These are phyloP conservation scores for Sminthurides aquaticus DNA, from an alignment of 2,888 invertebrate species.

Conservation along the genomic window DNA sequence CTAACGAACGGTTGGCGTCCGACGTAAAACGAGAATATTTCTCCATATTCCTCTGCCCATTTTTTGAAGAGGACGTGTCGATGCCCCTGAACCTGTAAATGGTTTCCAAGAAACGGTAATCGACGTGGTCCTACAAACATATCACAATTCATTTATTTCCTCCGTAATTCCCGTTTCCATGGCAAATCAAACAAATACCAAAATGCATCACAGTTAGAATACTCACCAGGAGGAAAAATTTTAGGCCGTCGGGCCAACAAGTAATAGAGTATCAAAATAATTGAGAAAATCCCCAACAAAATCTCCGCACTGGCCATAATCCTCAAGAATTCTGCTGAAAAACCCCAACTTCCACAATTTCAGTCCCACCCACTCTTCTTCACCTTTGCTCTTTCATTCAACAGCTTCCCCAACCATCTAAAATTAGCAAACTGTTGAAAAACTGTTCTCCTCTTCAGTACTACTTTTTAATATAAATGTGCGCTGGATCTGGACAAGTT, in stretches of 20 bases:
- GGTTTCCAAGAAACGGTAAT: constrained; percentile 27
- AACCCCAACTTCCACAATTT: too few species aligned
- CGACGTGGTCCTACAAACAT: constrained; percentile 24
- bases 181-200: not conserved
- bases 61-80: constrained; percentile 9
- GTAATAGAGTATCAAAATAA: not conserved
- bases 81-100: constrained; percentile 6
- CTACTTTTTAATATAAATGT: too few species aligned
- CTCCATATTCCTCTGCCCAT: constrained; percentile 24
- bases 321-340: too few species aligned
- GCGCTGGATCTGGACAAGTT: too few species aligned
- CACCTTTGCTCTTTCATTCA: too few species aligned
- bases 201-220: too few species aligned
- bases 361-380: too few species aligned
- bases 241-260: not conserved
- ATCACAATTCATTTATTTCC: not conserved
- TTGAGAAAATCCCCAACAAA: not conserved
- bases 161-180: not conserved
- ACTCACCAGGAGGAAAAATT: constrained; percentile 15
- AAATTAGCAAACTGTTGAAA: too few species aligned
- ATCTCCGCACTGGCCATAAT: too few species aligned
- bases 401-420: too few species aligned
- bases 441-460: too few species aligned
- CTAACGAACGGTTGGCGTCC: too few species aligned
- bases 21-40: constrained; percentile 24